Percentiles rank a stretch among this genome's conserved stretches.
These are phyloP conservation scores for Dufourea novaeangliae DNA, from an alignment of 1,140 invertebrate genomes.

Conservation along the genomic window DNA sequence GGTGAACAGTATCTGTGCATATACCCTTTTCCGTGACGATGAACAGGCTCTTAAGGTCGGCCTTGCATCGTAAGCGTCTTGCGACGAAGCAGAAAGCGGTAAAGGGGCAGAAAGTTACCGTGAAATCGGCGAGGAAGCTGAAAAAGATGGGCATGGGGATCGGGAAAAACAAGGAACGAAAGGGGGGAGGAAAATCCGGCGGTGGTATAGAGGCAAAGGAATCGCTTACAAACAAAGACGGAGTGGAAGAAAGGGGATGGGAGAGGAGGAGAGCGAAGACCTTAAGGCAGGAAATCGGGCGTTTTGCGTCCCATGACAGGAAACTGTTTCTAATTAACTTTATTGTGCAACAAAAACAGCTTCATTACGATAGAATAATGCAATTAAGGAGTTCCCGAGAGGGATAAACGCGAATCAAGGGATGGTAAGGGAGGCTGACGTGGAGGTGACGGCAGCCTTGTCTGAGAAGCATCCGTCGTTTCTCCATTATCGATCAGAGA, in stretches of 20 bases:
- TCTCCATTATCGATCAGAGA: conserved; percentile 63
- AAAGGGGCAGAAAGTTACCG: background rate
- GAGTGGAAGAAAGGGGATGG: background rate
- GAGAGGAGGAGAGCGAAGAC: background rate
- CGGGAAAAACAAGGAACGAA: background rate
- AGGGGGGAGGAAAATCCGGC: background rate
- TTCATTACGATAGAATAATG: conserved; percentile 63
- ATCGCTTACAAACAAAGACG: conserved; percentile 16
- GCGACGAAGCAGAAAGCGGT: too few species aligned
- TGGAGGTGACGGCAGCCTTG: conserved; percentile 44
- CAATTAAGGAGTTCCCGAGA: conserved; percentile 55
- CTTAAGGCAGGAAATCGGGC: conserved; percentile 47
- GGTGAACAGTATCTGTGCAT: background rate
- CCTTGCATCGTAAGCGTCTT: background rate
- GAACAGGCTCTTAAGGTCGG: background rate
- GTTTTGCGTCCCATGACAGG: conserved; percentile 40
- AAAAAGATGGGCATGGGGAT: background rate
- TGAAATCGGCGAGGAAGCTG: background rate
- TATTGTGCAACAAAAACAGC: conserved; percentile 61
- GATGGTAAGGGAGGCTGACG: conserved; percentile 35
- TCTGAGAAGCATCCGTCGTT: conserved; percentile 66
- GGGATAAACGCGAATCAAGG: conserved; percentile 59
- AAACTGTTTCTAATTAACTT: conserved; percentile 59
- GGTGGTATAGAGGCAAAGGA: background rate
- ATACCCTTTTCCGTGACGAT: background rate